These are phyloP conservation scores for Venustoraphidia nigricollis DNA, from an alignment of 2,888 invertebrate genomes.

Conservation along the genomic window DNA sequence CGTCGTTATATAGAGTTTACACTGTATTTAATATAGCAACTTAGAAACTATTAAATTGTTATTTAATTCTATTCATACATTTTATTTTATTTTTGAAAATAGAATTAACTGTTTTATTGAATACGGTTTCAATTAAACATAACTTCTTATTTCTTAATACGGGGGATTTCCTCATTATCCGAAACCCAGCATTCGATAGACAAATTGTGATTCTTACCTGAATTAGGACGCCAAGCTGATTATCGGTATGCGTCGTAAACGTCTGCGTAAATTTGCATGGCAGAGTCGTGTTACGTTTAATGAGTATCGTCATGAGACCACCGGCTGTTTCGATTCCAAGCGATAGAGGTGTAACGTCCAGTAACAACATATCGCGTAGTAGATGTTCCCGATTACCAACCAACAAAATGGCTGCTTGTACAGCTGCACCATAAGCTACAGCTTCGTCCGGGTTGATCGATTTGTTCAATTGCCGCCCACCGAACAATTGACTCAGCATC, in stretches of 20 bases:
- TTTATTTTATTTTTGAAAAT: too few relatives aligned
- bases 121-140: too few relatives aligned
- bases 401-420: constrained; percentile 43
- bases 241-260: constrained; percentile 47
- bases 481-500: constrained; percentile 36
- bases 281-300: constrained; percentile 50
- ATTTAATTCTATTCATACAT: too few relatives aligned
- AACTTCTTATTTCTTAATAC: too few relatives aligned
- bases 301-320: constrained; percentile 53
- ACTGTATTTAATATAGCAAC: too few relatives aligned
- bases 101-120: too few relatives aligned
- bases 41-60: too few relatives aligned
- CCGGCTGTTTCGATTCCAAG: constrained; percentile 57
- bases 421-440: constrained; percentile 51
- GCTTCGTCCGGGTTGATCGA: constrained; percentile 60
- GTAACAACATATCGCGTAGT: constrained; percentile 45
- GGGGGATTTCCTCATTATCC: too few relatives aligned
- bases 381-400: constrained; percentile 34
- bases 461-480: constrained; percentile 45
- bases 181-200: too few relatives aligned
- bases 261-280: constrained; percentile 43
- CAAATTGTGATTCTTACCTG: constrained; percentile 20
- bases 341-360: constrained; percentile 50
- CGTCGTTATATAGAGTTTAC: too few relatives aligned
- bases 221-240: constrained; percentile 47